Conservation (phyloP, 2,888 invertebrate genomes). For the Patella ulyssiponensis region DNA sequence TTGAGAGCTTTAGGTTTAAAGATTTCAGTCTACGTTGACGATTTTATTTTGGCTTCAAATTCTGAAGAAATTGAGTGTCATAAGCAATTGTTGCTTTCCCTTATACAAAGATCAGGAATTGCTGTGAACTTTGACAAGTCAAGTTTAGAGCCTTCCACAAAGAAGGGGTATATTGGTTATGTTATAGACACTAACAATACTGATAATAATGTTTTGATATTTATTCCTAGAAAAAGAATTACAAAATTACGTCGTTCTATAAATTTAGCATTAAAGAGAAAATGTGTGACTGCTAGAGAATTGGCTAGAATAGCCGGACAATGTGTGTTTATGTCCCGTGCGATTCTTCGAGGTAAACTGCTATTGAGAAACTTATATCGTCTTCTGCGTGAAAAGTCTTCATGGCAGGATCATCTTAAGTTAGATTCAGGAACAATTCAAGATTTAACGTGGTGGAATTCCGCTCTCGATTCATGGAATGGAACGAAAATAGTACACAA, state of each 20-base stretch:
- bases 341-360: constrained; percentile 16
- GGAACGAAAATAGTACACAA: constrained; percentile 6
- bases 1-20: background rate
- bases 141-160: constrained; percentile 4
- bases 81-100: background rate
- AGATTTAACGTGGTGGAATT: constrained; percentile 20
- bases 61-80: constrained; percentile 13
- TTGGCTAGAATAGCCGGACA: constrained; percentile 21
- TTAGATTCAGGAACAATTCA: constrained; percentile 10
- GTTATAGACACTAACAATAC: constrained; percentile 6
- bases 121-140: constrained; percentile 2
- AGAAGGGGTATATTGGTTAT: constrained; percentile 18
- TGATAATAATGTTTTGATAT: constrained; percentile 6
- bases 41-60: constrained; percentile 17
- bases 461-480: constrained; percentile 17
- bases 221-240: constrained; percentile 13
- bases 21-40: background rate
- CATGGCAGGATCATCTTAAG: constrained; percentile 16
- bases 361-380: constrained; percentile 17
- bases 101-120: constrained; percentile 6
- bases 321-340: constrained; percentile 22
- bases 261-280: background rate
- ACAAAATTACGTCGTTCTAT: constrained; percentile 15
- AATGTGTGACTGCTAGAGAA: constrained; percentile 6
- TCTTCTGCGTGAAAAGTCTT: constrained; percentile 16